phyloP scores from a whole-genome alignment of 2,888 invertebrate species.

The Leptopterna dolabrata region DNA sequence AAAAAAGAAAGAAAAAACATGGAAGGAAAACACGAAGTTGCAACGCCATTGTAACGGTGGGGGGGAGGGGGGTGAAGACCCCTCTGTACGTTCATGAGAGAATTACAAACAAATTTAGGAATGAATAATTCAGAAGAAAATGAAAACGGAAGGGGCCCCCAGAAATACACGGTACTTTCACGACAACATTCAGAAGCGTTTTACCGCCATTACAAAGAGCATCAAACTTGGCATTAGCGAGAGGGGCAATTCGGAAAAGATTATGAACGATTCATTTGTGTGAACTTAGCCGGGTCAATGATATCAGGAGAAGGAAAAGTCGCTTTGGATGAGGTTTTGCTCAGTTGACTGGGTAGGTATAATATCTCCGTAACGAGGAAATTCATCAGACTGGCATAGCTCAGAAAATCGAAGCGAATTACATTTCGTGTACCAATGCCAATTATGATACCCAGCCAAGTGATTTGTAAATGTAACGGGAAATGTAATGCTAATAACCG shows the following conservation, averaged over 20 bases:
- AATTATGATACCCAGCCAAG: too few relatives aligned
- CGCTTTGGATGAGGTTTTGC: too few relatives aligned
- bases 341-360: too few relatives aligned
- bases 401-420: too few relatives aligned
- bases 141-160: background rate
- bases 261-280: background rate
- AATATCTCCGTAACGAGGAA: too few relatives aligned
- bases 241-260: background rate
- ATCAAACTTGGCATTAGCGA: background rate
- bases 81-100: background rate
- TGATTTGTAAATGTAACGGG: too few relatives aligned
- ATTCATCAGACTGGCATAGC: too few relatives aligned
- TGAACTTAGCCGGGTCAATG: background rate
- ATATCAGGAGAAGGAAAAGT: background rate
- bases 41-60: background rate
- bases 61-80: background rate
- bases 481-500: too few relatives aligned
- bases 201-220: background rate
- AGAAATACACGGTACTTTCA: background rate
- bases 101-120: slow-evolving; percentile 28
- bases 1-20: background rate
- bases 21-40: background rate
- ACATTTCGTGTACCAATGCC: too few relatives aligned
- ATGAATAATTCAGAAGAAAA: slow-evolving; percentile 33
- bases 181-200: background rate